Conservation (phyloP, 2,797 vertebrate species). For the Cirrhinus mrigala region DNA sequence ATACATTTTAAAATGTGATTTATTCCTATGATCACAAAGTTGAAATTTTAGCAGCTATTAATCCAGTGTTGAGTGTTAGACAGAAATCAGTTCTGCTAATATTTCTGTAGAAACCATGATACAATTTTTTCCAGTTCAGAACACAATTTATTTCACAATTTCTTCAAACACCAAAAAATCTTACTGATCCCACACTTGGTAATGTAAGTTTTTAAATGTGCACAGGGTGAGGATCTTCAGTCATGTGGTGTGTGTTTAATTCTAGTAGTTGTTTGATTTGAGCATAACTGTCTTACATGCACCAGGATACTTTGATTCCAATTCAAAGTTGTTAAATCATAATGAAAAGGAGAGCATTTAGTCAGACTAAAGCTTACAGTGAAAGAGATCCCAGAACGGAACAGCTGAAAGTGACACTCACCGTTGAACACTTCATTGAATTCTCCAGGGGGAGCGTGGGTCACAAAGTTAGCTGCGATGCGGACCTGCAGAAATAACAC, state of each 20-base stretch:
- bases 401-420: slow-evolving; percentile 72
- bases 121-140: no score
- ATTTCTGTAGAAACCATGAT: not conserved
- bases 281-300: not conserved
- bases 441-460: slow-evolving; percentile 96
- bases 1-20: not conserved
- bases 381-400: not conserved
- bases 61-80: not conserved
- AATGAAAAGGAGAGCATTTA: not conserved
- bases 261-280: not conserved
- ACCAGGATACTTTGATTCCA: not conserved
- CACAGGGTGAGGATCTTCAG: not conserved
- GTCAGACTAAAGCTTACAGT: not conserved
- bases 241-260: no score
- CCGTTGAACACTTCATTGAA: slow-evolving; percentile 99
- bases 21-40: not conserved
- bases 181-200: not conserved
- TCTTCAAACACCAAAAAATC: not conserved
- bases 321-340: not conserved
- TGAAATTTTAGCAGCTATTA: not conserved
- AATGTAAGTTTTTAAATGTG: not conserved
- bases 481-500: slow-evolving; percentile 83
- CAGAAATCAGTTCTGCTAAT: not conserved
- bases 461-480: slow-evolving; percentile 98
- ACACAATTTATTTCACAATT: no score